These are phyloP conservation scores for Gandaritis pyraliata DNA, from an alignment of 2,888 invertebrate species.

Conservation along the genomic window DNA sequence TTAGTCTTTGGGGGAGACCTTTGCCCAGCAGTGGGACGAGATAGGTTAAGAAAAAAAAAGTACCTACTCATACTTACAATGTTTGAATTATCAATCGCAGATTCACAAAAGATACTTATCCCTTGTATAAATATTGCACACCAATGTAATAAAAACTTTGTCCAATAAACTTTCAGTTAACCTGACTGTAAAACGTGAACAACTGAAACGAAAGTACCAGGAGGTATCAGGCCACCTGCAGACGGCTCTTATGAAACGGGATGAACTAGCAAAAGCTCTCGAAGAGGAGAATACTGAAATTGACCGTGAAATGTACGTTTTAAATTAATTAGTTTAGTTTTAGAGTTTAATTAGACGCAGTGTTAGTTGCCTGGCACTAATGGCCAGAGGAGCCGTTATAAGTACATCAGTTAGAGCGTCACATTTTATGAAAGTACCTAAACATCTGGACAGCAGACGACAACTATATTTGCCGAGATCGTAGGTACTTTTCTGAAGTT, in stretches of 20 bases:
- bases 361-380: conserved; percentile 10
- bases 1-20: no score
- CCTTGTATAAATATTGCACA: no score
- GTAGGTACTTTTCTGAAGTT: no score
- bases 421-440: conserved; percentile 1
- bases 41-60: no score
- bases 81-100: no score
- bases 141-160: background rate
- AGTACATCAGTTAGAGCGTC: conserved; percentile 1
- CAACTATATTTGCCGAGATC: no score
- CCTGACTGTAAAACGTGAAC: conserved; percentile 64
- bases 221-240: conserved; percentile 53
- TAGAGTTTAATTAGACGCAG: conserved; percentile 15
- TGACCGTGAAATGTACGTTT: conserved; percentile 56
- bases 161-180: conserved; percentile 50
- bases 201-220: conserved; percentile 63
- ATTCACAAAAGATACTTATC: no score
- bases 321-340: conserved; percentile 12
- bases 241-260: conserved; percentile 45
- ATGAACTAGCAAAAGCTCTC: conserved; percentile 47
- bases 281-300: conserved; percentile 52
- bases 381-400: conserved; percentile 8
- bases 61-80: no score
- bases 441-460: conserved; percentile 11
- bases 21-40: no score